Percentiles rank a stretch among this genome's conserved stretches.
phyloP scores from a whole-genome alignment of 2,797 vertebrate species.

The Hypotaenidia okinawae region DNA sequence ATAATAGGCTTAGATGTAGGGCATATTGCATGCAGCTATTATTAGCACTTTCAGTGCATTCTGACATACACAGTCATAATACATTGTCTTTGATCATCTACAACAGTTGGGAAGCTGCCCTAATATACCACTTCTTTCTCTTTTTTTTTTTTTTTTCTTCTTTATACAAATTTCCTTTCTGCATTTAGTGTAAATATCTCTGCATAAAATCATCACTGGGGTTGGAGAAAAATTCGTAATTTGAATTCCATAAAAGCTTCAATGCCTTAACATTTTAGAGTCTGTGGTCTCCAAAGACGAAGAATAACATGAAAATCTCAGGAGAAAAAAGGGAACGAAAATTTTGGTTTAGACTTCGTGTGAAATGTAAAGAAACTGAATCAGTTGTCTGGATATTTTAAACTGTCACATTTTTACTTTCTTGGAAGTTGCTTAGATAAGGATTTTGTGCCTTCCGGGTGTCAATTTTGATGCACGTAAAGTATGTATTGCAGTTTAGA shows the following conservation, averaged over 20 bases:
- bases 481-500: neutral
- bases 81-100: conserved; percentile 21
- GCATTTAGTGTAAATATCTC: neutral
- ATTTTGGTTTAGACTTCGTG: neutral
- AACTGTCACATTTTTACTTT: neutral
- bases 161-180: neutral
- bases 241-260: neutral
- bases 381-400: neutral
- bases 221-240: neutral
- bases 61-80: neutral
- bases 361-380: neutral
- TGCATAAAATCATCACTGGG: neutral
- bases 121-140: neutral
- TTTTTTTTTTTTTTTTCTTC: neutral
- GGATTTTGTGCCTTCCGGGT: neutral
- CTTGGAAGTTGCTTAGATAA: neutral
- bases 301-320: neutral
- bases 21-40: neutral
- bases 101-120: neutral
- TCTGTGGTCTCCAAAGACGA: neutral
- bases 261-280: neutral
- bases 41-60: neutral
- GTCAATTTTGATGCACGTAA: neutral
- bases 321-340: neutral
- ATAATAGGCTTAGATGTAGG: neutral